Evolutionary conservation across 1,140 invertebrate genomes (phyloP).

Genomic region (Metaphire vulgaris): DNA sequence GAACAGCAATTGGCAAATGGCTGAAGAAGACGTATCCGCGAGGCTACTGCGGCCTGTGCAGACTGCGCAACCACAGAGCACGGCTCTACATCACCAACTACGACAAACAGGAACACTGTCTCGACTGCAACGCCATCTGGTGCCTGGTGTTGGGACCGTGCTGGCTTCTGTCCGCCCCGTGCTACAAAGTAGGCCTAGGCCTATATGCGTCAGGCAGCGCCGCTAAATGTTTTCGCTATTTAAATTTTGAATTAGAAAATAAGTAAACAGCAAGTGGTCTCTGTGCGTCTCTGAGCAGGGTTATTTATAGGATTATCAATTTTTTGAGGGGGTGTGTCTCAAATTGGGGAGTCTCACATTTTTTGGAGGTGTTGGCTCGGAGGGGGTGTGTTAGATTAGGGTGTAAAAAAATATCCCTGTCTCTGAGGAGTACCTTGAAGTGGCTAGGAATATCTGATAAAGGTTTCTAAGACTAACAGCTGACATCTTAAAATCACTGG

Average conservation of each 20-base stretch:
- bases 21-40: conserved; percentile 25
- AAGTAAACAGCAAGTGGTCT: neutral
- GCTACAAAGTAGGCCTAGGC: conserved; percentile 29
- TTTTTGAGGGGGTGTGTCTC: too few relatives aligned
- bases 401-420: too few relatives aligned
- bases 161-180: conserved; percentile 30
- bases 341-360: too few relatives aligned
- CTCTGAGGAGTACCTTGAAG: too few relatives aligned
- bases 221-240: neutral
- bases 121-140: conserved; percentile 31
- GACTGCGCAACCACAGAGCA: conserved; percentile 26
- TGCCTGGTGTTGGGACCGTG: conserved; percentile 26
- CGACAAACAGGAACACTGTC: conserved; percentile 28
- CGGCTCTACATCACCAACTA: conserved; percentile 30
- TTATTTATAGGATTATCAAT: neutral
- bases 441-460: too few relatives aligned
- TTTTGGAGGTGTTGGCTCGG: too few relatives aligned
- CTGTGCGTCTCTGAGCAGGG: neutral
- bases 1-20: conserved; percentile 26
- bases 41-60: conserved; percentile 24
- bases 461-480: too few relatives aligned
- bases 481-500: too few relatives aligned
- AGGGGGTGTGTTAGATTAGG: too few relatives aligned
- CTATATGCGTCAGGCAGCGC: too few relatives aligned
- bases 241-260: neutral